Evolutionary conservation across 2,888 invertebrate species (phyloP), one percentile per base, ranked within the genome.

Genomic region (Nymphalis polychloros): DNA sequence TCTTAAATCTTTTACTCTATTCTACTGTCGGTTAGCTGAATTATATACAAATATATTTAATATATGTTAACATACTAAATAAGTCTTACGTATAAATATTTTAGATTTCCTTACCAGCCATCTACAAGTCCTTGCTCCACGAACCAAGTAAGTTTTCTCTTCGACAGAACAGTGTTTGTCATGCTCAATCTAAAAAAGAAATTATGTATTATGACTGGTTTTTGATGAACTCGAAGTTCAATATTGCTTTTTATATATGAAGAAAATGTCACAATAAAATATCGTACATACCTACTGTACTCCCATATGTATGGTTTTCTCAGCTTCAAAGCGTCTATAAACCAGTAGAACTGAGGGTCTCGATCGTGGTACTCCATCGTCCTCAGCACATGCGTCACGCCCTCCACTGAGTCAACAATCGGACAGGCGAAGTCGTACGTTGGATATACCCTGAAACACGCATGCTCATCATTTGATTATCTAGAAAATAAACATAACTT

Each of bases 371-470:
- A 99, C 90, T 99, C 99, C 92, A 98, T 99, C 0, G 99, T 99
- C 61, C 99, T 94, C 63, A 99, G 92, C 0, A 98, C 98, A 84
- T 99, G 99, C 0, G 99, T 99, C 20, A 99, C 98, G 65, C 97
- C 96, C 92, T 99, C 99, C 62, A 99, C 94, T 19, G 98, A 96
- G 89, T 99, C 99, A 62, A 99, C 99, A 81, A 99, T 98, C 0
- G 99, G 99, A 84, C 99, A 99, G 0, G 99, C 99, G 93, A 99
- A 99, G 92, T 99, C 99, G 83, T 99, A 99, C 0, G 99, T 99
- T 27, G 99, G 99, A 88, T 99, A 99, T 0, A 98, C 99, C 82
- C 98, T 98, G 86, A 0, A 78, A 52, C 31, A 35, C 10, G 48
- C 8, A 35, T 41, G 10, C 13, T 10, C 10, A 41, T 41, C 41